phyloP scores from a whole-genome alignment of 2,888 invertebrate species.

The Pseudococcus viburni region DNA sequence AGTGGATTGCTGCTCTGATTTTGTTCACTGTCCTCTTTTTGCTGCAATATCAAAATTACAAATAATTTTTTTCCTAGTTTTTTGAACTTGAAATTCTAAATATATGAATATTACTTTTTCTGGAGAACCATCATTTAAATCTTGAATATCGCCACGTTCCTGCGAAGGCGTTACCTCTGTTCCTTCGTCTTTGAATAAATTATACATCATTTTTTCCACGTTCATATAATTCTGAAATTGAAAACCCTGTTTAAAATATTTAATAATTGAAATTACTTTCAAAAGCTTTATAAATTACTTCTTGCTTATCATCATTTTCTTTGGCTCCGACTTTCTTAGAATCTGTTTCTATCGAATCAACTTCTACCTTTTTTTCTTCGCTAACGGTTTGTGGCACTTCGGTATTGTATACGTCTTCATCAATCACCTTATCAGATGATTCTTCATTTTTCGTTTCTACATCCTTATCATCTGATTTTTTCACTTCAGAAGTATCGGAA shows the following conservation, averaged over 20 bases:
- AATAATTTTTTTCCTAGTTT: background rate
- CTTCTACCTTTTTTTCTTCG: background rate
- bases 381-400: background rate
- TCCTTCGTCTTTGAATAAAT: conserved; percentile 38
- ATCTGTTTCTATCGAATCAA: background rate
- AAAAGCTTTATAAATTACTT: background rate
- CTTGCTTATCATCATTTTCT: background rate
- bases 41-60: background rate
- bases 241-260: background rate
- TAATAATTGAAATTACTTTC: background rate
- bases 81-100: background rate
- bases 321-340: background rate
- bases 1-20: background rate
- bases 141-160: background rate
- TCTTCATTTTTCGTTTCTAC: background rate
- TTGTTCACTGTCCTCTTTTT: background rate
- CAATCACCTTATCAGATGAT: background rate
- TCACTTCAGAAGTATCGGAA: background rate
- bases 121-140: background rate
- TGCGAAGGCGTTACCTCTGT: background rate
- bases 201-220: conserved; percentile 40
- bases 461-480: background rate
- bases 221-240: conserved; percentile 23
- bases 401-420: background rate
- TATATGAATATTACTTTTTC: conserved; percentile 21